Percentiles rank a stretch among this genome's conserved stretches.
Evolutionary conservation across 2,113 vertebrate species (phyloP).

Genomic region (Zosterops pallidus): DNA sequence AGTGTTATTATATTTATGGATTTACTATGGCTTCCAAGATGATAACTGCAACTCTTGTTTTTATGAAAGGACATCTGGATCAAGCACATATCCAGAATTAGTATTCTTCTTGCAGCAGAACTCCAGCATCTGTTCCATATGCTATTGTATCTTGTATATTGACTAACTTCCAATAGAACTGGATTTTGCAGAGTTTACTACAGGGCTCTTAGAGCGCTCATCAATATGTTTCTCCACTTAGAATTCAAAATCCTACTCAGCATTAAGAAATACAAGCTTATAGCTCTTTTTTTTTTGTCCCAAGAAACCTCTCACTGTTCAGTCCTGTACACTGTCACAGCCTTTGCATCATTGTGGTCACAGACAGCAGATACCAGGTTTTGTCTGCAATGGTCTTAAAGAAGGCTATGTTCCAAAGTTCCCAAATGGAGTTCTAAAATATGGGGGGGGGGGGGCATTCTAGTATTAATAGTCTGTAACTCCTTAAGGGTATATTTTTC

Average conservation of each 20-base stretch:
- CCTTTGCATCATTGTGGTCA: not conserved
- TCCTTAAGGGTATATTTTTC: not conserved
- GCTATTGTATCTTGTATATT: not conserved
- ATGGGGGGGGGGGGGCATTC: not conserved
- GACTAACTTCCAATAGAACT: not conserved
- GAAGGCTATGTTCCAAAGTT: not conserved
- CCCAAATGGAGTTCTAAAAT: not conserved
- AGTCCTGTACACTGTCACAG: not conserved
- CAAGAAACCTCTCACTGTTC: not conserved
- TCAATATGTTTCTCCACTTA: not conserved
- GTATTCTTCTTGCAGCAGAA: constrained; percentile 8
- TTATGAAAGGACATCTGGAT: constrained; percentile 27
- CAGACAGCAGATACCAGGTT: not conserved
- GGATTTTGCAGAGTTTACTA: not conserved
- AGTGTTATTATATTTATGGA: not conserved
- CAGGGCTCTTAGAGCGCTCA: not conserved
- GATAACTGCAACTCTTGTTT: not conserved
- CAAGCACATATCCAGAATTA: constrained; percentile 5
- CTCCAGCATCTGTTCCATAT: constrained; percentile 31
- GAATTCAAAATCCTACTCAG: constrained; percentile 6
- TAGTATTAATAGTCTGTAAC: not conserved
- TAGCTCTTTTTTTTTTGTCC: not conserved
- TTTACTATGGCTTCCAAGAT: not conserved
- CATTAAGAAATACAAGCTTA: not conserved
- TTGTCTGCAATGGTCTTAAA: not conserved